These are phyloP conservation scores for Drosophila auraria DNA, from an alignment of 1,140 invertebrate species.

Conservation along the genomic window DNA sequence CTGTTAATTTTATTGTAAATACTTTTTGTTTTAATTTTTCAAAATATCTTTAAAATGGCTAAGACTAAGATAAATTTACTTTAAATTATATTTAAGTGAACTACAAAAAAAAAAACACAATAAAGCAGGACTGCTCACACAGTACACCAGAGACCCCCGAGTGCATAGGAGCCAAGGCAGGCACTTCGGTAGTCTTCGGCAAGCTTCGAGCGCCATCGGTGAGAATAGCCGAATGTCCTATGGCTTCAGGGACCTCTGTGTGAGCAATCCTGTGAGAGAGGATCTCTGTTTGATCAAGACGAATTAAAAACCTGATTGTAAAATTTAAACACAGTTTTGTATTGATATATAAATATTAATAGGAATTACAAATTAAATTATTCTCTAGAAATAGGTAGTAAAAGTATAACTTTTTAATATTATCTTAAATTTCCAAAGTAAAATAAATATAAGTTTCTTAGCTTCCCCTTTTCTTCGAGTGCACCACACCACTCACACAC, in stretches of 20 bases:
- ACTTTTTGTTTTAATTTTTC: neutral
- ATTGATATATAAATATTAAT: too few relatives aligned
- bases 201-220: neutral
- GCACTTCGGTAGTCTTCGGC: neutral
- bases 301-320: neutral
- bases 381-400: too few relatives aligned
- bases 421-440: neutral
- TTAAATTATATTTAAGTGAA: too few relatives aligned
- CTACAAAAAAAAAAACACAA: too few relatives aligned
- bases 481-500: constrained; percentile 9
- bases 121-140: neutral
- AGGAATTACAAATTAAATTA: too few relatives aligned
- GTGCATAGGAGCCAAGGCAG: neutral
- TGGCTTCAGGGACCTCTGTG: fast-evolving
- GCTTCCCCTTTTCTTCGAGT: constrained; percentile 5
- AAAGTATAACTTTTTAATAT: too few relatives aligned
- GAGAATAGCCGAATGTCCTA: neutral
- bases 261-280: neutral
- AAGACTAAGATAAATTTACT: too few relatives aligned
- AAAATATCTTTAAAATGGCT: neutral
- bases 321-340: neutral
- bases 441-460: neutral
- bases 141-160: too few relatives aligned
- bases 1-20: too few relatives aligned
- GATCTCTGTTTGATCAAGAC: neutral